These are phyloP conservation scores for Hypomecis atomaria DNA, from an alignment of 2,888 invertebrate genomes.

Conservation along the genomic window DNA sequence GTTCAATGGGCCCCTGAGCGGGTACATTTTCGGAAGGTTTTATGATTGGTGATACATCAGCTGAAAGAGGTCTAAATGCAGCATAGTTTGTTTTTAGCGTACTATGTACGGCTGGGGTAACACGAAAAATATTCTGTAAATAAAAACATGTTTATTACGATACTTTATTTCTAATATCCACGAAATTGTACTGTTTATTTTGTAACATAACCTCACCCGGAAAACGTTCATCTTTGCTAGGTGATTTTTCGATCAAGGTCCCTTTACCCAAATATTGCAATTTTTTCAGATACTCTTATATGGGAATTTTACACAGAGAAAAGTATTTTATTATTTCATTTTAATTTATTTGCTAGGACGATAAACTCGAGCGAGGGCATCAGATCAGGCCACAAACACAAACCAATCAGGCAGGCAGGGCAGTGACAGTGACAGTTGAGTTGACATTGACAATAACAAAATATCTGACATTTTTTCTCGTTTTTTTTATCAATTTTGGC, in stretches of 20 bases:
- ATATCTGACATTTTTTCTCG: too few relatives aligned
- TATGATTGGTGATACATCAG: conserved; percentile 50
- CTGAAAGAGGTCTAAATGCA: conserved; percentile 55
- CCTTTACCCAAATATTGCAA: too few relatives aligned
- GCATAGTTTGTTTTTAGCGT: conserved; percentile 48
- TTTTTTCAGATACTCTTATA: too few relatives aligned
- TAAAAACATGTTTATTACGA: conserved; percentile 13
- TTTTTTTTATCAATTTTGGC: too few relatives aligned
- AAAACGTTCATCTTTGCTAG: conserved; percentile 54
- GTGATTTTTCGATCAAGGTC: background rate
- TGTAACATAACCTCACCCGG: conserved; percentile 52
- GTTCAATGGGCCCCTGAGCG: conserved; percentile 60
- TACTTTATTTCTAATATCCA: background rate
- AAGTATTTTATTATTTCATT: too few relatives aligned
- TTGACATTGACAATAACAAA: too few relatives aligned
- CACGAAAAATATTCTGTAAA: conserved; percentile 66
- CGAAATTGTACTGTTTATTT: background rate
- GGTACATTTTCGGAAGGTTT: conserved; percentile 56
- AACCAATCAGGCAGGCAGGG: too few relatives aligned
- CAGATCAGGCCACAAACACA: too few relatives aligned
- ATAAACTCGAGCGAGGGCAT: too few relatives aligned
- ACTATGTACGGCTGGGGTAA: conserved; percentile 55
- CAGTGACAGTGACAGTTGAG: too few relatives aligned
- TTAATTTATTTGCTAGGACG: too few relatives aligned
- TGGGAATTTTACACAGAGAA: too few relatives aligned